Base-by-base conservation (phyloP, 1,140 invertebrate genomes). In the Grapholita molesta region DNA sequence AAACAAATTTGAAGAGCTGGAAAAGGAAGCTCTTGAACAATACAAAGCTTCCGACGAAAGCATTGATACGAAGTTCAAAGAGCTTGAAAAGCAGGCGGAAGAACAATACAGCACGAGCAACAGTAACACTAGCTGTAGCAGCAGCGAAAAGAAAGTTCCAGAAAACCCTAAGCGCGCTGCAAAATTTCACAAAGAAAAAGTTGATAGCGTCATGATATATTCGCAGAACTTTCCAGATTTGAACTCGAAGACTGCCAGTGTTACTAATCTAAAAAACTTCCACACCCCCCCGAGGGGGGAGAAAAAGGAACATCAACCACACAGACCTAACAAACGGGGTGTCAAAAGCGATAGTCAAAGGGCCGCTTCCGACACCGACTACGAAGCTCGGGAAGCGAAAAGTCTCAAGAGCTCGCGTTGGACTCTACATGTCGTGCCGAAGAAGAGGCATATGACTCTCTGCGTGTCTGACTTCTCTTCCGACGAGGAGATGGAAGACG, bases 41-140 rank as follows among this genome's bases (percentile, higher is more conserved):
- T 92, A 92, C 61, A 92, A 92, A 73, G 84, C 87, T 1, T 92
- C 91, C 2, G 90, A 92, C 64, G 91, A 92, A 69, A 92, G 91
- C 72, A 91, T 92, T 74, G 88, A 92, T 69, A 89, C 86, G 0
- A 92, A 90, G 66, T 89, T 92, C 69, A 80, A 82, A 5, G 90
- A 91, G 64, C 74, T 92, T 35, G 91, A 92, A 73, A 86, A 89
- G 15, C 83, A 92, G 64, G 91, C 91, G 6, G 89, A 86, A 0
- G 91, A 92, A 71, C 90, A 92, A 68, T 92, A 92, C 72, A 92
- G 84, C 67, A 87, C 82, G 0, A 91, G 89, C 64, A 91, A 91
- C 55, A 91, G 91, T 64, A 91, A 91, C 71, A 91, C 89, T 0
- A 92, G 90, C 68, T 92, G 88, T 67, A 90, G 87, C 69, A 90